These are phyloP conservation scores for Teleogryllus occipitalis DNA, from an alignment of 1,140 invertebrate species.

Conservation along the genomic window DNA sequence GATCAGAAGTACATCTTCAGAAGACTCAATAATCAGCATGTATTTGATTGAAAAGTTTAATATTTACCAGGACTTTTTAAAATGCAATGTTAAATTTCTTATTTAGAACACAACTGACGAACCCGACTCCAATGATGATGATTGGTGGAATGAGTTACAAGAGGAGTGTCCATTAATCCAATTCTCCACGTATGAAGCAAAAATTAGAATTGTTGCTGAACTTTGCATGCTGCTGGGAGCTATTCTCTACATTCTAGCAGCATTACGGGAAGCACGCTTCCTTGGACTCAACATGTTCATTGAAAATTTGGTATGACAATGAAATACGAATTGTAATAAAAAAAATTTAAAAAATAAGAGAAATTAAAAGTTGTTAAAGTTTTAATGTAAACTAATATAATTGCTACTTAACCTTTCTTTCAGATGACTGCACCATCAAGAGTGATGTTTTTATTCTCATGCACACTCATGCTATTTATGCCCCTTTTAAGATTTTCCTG, in stretches of 20 bases:
- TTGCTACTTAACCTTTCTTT: neutral
- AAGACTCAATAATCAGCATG: no score
- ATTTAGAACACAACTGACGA: neutral
- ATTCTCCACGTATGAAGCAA: constrained; percentile 43
- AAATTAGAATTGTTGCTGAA: constrained; percentile 60
- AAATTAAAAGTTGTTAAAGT: neutral
- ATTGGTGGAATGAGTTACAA: constrained; percentile 59
- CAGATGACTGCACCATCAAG: constrained; percentile 82
- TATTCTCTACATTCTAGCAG: constrained; percentile 69
- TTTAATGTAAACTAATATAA: neutral
- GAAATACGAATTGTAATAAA: no score
- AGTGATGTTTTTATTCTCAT: constrained; percentile 90
- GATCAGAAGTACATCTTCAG: no score
- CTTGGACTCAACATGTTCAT: constrained; percentile 82
- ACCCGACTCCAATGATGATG: constrained; percentile 24
- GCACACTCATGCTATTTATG: constrained; percentile 74
- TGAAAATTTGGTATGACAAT: constrained; percentile 67
- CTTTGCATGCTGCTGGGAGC: constrained; percentile 64
- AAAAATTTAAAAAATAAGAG: no score
- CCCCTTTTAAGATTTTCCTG: constrained; percentile 78
- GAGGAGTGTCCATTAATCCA: constrained; percentile 61
- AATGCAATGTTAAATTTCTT: neutral
- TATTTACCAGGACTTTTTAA: neutral
- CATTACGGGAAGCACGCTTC: constrained; percentile 71
- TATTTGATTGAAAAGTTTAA: no score